These are phyloP conservation scores for Bolinopsis microptera DNA, from an alignment of 37 sponge, comb jelly and placozoan genomes.

Conservation along the genomic window DNA sequence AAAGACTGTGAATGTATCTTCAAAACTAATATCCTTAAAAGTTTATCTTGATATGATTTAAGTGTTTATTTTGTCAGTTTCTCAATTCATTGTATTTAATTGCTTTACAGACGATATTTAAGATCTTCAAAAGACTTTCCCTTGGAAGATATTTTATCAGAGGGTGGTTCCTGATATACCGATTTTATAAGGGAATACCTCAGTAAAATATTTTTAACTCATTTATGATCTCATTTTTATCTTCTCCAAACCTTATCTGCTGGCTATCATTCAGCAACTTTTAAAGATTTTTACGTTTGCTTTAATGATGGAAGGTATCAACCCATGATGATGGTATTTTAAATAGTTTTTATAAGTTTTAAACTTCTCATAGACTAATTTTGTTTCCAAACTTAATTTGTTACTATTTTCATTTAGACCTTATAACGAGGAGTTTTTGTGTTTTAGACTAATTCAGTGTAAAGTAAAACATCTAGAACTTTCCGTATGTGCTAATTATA, in stretches of 20 bases:
- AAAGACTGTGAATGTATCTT: neutral
- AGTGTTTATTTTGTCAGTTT: neutral
- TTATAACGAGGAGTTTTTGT: neutral
- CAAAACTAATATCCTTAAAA: neutral
- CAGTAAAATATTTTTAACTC: neutral
- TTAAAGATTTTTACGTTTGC: constrained; percentile 63
- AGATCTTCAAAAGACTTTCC: neutral
- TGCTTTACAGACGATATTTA: neutral
- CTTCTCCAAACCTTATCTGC: neutral
- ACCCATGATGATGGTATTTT: constrained; percentile 17
- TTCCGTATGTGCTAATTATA: constrained; percentile 12
- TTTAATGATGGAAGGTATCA: constrained; percentile 40
- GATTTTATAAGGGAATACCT: neutral
- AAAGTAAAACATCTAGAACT: neutral
- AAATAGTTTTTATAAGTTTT: constrained; percentile 60
- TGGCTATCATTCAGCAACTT: neutral
- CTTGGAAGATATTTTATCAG: neutral
- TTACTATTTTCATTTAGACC: constrained; percentile 27
- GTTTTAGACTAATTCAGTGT: neutral
- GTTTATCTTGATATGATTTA: neutral
- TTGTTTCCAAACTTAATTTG: constrained; percentile 58
- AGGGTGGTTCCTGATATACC: neutral
- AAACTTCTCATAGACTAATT: constrained; percentile 63
- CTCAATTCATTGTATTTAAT: neutral
- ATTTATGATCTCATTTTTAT: neutral